These are phyloP conservation scores for Pterophyllum scalare DNA, from an alignment of 2,113 vertebrate genomes.

Conservation along the genomic window DNA sequence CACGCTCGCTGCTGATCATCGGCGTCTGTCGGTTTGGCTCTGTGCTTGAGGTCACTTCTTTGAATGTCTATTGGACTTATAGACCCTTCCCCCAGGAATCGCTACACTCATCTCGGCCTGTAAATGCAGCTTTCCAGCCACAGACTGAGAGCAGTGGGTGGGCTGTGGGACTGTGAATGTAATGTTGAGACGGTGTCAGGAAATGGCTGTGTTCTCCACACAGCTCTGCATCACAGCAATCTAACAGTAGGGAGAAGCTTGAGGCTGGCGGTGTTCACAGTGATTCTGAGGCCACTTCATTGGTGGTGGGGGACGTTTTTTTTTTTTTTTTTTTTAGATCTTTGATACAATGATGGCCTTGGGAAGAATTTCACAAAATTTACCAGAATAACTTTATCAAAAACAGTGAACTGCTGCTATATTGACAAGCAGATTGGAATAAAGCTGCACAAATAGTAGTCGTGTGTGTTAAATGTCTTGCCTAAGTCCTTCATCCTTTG, in stretches of 20 bases:
- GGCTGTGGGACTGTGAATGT: slow-evolving; percentile 55
- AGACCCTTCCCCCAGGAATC: slow-evolving; percentile 46
- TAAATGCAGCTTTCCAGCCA: slow-evolving; percentile 54
- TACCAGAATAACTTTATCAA: neutral
- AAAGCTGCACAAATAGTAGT: neutral
- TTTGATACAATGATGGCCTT: slow-evolving; percentile 19
- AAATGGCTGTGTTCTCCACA: slow-evolving; percentile 48
- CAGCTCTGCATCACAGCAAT: slow-evolving; percentile 44
- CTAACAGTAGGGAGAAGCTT: slow-evolving; percentile 31
- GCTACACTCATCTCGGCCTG: slow-evolving; percentile 50
- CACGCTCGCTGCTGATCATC: slow-evolving; percentile 28
- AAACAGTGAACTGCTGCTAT: neutral
- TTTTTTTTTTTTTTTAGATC: neutral
- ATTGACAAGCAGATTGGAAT: neutral
- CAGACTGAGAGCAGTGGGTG: slow-evolving; percentile 61
- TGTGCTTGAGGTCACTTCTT: slow-evolving; percentile 51
- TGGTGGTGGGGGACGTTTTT: neutral
- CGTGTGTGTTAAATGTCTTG: neutral
- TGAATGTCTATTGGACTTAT: slow-evolving; percentile 39
- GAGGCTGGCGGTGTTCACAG: slow-evolving; percentile 22
- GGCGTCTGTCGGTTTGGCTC: slow-evolving; percentile 47
- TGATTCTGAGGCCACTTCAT: slow-evolving; percentile 12
- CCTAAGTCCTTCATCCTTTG: neutral
- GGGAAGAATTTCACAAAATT: slow-evolving; percentile 1
- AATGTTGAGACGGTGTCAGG: slow-evolving; percentile 49